Evolutionary conservation across 1,140 invertebrate species (phyloP).

Genomic region (Sycophila sp.): DNA sequence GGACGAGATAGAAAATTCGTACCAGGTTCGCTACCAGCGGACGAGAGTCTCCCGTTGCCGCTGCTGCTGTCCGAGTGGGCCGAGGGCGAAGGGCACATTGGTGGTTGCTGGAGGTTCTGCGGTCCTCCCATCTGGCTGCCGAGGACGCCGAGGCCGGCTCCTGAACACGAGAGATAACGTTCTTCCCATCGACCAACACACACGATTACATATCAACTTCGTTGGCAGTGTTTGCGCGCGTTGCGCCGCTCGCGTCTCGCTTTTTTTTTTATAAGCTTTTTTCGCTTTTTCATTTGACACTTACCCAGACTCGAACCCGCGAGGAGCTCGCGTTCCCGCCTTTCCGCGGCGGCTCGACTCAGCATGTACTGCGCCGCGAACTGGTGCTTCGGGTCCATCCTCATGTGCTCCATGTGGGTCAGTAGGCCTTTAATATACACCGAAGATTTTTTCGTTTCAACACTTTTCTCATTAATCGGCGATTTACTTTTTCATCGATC

Average conservation of each 20-base stretch:
- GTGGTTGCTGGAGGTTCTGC: constrained; percentile 67
- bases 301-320: constrained; percentile 71
- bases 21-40: constrained; percentile 79
- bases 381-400: constrained; percentile 96
- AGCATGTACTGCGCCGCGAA: constrained; percentile 94
- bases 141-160: constrained; percentile 69
- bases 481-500: too few relatives aligned
- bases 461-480: too few relatives aligned
- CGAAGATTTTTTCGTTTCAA: too few relatives aligned
- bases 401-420: constrained; percentile 95
- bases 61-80: constrained; percentile 85
- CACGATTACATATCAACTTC: constrained; percentile 6
- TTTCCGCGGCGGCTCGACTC: constrained; percentile 87
- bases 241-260: background rate
- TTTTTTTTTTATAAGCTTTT: constrained; percentile 1
- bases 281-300: background rate
- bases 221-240: background rate
- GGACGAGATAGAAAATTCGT: constrained; percentile 44
- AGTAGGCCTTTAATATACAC: constrained; percentile 82
- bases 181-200: constrained; percentile 30
- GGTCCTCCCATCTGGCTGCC: constrained; percentile 68
- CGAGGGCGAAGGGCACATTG: constrained; percentile 80
- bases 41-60: constrained; percentile 80
- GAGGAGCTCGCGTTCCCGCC: constrained; percentile 83
- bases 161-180: constrained; percentile 50